A percentile compares a stretch with the other conserved stretches of the same genome.
phyloP scores from a whole-genome alignment of 2,797 vertebrate species.

The Oreortyx pictus region DNA sequence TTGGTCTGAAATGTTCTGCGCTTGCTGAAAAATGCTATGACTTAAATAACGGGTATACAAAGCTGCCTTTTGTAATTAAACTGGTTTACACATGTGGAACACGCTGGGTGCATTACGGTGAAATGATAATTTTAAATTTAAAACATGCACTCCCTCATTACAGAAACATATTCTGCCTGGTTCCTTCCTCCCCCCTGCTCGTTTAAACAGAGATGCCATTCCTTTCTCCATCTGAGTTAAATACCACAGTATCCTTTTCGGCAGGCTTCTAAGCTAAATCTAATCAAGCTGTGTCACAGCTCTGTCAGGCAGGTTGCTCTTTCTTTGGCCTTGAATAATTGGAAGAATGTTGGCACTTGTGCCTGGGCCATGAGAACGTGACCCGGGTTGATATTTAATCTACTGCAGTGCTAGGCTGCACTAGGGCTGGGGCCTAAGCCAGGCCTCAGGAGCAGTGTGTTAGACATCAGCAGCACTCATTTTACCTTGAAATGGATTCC shows the following conservation, averaged over 20 bases:
- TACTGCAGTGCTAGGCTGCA: slow-evolving; percentile 78
- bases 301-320: slow-evolving; percentile 81
- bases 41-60: not conserved
- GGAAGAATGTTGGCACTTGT: slow-evolving; percentile 85
- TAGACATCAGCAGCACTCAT: slow-evolving; percentile 75
- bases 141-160: slow-evolving; percentile 37
- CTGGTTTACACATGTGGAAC: not conserved
- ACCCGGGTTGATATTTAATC: slow-evolving; percentile 84
- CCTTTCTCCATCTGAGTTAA: slow-evolving; percentile 75
- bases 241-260: slow-evolving; percentile 79
- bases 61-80: slow-evolving; percentile 24
- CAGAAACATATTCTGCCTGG: slow-evolving; percentile 39
- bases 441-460: slow-evolving; percentile 72
- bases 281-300: slow-evolving; percentile 80
- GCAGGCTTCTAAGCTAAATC: slow-evolving; percentile 80
- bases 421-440: slow-evolving; percentile 72
- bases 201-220: slow-evolving; percentile 72
- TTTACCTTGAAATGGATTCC: slow-evolving; percentile 74
- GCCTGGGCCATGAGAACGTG: slow-evolving; percentile 84
- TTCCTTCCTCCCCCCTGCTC: not conserved
- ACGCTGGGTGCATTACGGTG: not conserved
- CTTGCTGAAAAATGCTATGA: not conserved
- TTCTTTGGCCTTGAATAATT: slow-evolving; percentile 83
- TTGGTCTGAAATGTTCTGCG: not conserved
- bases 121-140: slow-evolving; percentile 28